Conservation (phyloP, 2,113 vertebrate species). For the Ia io region DNA sequence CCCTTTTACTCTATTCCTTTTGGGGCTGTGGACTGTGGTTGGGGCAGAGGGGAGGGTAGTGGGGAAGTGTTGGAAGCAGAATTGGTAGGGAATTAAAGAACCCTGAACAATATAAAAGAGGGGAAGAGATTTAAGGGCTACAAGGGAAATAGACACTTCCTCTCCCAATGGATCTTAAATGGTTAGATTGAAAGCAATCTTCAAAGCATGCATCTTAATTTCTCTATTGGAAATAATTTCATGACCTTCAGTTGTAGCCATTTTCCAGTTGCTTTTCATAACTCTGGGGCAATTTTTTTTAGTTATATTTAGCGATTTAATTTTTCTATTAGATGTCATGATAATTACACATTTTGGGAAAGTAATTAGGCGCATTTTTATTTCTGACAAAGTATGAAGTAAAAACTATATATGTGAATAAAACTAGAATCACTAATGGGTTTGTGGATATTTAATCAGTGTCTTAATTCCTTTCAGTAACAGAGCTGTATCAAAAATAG, state of each 20-base stretch:
- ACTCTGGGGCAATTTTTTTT: slow-evolving; percentile 25
- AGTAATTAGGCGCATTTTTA: slow-evolving; percentile 13
- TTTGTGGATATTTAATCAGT: background rate
- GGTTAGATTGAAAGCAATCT: background rate
- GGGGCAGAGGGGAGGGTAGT: background rate
- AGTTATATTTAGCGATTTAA: slow-evolving; percentile 14
- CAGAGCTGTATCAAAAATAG: slow-evolving; percentile 11
- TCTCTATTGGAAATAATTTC: slow-evolving; percentile 44
- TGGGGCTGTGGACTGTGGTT: background rate
- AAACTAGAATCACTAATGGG: background rate
- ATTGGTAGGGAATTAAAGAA: background rate
- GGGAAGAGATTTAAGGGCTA: slow-evolving; percentile 16
- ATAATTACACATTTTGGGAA: slow-evolving; percentile 35
- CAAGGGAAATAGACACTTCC: background rate
- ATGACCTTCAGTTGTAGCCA: background rate
- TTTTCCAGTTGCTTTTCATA: slow-evolving; percentile 27
- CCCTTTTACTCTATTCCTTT: background rate
- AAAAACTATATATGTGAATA: background rate
- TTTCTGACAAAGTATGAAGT: slow-evolving; percentile 30
- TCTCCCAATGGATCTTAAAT: slow-evolving; percentile 3
- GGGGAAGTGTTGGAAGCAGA: background rate
- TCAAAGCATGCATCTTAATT: slow-evolving; percentile 45
- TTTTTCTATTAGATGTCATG: slow-evolving; percentile 47
- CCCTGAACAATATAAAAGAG: slow-evolving; percentile 1
- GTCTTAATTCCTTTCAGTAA: slow-evolving; percentile 29